A percentile compares a stretch with the other conserved stretches of the same genome.
Conservation (phyloP, 2,888 invertebrate genomes). For the Drosophila anomalata region DNA sequence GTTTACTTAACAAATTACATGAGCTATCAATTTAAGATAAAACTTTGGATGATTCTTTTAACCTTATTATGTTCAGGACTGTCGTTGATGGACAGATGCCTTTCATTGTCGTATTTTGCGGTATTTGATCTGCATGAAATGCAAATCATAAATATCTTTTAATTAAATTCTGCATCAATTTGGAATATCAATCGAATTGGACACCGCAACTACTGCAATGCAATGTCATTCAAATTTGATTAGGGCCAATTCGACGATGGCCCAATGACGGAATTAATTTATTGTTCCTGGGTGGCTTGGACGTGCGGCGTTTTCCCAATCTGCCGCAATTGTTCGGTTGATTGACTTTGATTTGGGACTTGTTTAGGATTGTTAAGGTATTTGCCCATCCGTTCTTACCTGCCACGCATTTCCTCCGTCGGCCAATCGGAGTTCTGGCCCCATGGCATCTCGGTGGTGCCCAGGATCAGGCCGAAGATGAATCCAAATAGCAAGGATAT, state of each 20-base stretch:
- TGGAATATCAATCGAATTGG: not conserved
- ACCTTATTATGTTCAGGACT: not conserved
- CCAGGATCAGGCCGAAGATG: slow-evolving; percentile 90
- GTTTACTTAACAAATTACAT: not conserved
- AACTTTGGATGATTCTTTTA: too few relatives aligned
- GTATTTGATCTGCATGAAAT: not conserved
- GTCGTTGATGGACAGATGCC: slow-evolving; percentile 2
- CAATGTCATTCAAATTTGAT: slow-evolving; percentile 28
- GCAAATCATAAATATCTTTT: slow-evolving; percentile 26
- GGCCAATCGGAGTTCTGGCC: slow-evolving; percentile 89
- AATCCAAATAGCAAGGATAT: slow-evolving; percentile 92
- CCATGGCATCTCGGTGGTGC: slow-evolving; percentile 90
- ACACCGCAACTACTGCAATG: slow-evolving; percentile 11
- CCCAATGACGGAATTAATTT: slow-evolving; percentile 32
- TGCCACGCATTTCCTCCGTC: slow-evolving; percentile 91
- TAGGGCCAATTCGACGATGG: slow-evolving; percentile 11
- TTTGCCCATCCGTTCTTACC: slow-evolving; percentile 85
- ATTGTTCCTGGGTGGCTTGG: slow-evolving; percentile 20
- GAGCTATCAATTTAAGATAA: not conserved
- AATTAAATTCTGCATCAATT: slow-evolving; percentile 27
- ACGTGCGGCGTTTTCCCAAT: slow-evolving; percentile 51
- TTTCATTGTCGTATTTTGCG: not conserved
- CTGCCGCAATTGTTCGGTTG: slow-evolving; percentile 45
- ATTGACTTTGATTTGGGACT: slow-evolving; percentile 52
- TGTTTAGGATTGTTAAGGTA: not conserved